Evolutionary conservation across 1,140 invertebrate genomes (phyloP), one percentile per base, ranked within the genome.

Genomic region (Drosophila ironensis): DNA sequence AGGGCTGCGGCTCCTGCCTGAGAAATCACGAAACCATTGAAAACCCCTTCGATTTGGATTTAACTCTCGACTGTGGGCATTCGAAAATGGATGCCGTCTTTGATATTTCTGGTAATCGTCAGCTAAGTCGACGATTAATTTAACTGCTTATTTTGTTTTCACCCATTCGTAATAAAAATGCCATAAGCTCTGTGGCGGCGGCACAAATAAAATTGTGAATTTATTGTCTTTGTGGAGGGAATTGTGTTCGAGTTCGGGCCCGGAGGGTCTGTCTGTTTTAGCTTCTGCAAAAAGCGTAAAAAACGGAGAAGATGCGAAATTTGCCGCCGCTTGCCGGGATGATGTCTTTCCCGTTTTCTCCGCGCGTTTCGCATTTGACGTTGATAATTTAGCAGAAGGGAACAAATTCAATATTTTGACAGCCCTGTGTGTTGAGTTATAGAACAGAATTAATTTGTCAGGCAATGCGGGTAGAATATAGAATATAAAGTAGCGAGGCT

Each of bases 91-190:
- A 63, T 27, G 57, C 77, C 60, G 48, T 60, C 53, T 84, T 47
- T 71, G 51, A 77, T 72, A 57, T 68, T 47, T 42, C 47, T 25
- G 25, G 59, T 70, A 70, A 59, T 70, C 67, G 67, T 27, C 53
- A 30, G 73, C 70, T 84, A 76, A 87, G 81, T 71, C 64, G 72
- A 52, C 82, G 76, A 87, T 82, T 82, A 77, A 87, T 77, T 87
- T 87, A 72, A 87, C 40, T 76, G 76, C 76, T 87, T 87, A 87
- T 86, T 84, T 86, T 81, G 76, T 81, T 81, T 81, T 82, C 77
- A 71, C 35, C 54, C 67, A 59, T 63, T 57, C 75, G 60, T 48
- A 72, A 72, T 77, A 84, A 84, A 64, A 73, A 72, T 52, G 42
- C 64, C 64, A 64, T 67, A 50, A 70, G 56, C 59, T 52, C 35